Evolutionary conservation across 1,140 invertebrate genomes (phyloP).

Genomic region (Armadillidium nasatum): DNA sequence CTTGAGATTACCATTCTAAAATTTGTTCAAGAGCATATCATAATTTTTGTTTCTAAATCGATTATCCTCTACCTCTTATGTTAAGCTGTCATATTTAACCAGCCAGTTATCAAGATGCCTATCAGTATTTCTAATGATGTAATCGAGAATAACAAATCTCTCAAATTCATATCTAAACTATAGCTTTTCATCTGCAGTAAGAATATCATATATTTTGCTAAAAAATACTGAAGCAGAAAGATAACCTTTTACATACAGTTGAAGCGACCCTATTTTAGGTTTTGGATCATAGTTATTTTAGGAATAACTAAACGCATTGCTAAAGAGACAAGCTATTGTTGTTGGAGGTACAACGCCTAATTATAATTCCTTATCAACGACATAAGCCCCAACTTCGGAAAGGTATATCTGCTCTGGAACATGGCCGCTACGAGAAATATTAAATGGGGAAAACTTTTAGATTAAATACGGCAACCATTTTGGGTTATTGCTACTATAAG

Average conservation of each 20-base stretch:
- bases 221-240: not conserved
- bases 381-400: constrained; percentile 12
- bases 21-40: constrained; percentile 7
- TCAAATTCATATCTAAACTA: constrained; percentile 17
- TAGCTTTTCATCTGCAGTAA: not conserved
- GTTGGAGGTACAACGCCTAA: constrained; percentile 21
- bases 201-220: not conserved
- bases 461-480: constrained; percentile 13
- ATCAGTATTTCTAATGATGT: constrained; percentile 19
- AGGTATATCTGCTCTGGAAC: constrained; percentile 18
- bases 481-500: constrained; percentile 23
- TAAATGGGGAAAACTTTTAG: constrained; percentile 1
- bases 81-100: not conserved
- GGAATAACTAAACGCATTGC: not conserved
- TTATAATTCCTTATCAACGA: not conserved
- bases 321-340: not conserved
- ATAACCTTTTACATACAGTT: constrained; percentile 17
- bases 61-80: too few relatives aligned
- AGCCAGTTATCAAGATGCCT: constrained; percentile 14
- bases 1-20: not conserved
- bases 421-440: not conserved
- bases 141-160: constrained; percentile 22
- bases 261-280: constrained; percentile 16
- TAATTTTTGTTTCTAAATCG: not conserved
- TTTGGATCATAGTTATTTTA: not conserved